Evolutionary conservation across 2,113 vertebrate species (phyloP), one percentile per base, ranked within the genome.

Genomic region (Orcinus orca): DNA sequence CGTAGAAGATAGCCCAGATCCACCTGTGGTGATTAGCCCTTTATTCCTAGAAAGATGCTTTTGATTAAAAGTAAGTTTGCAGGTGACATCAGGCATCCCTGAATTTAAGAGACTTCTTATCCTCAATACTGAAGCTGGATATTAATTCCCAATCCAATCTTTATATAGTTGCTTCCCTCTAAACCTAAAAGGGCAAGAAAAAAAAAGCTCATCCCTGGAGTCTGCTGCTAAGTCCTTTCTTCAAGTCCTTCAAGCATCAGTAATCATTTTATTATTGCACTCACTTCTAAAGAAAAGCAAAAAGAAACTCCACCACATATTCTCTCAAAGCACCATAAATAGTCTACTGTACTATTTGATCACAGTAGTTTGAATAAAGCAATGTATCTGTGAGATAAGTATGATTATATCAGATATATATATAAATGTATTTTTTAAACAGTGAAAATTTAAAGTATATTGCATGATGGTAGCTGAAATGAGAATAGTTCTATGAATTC

Each of bases 1-100:
- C 6, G 1, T 68, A 67, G 41, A 97, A 87, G 47, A 55, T n/a
- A 26, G 1, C 50, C 8, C n/a, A 80, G 17, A 3, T 87, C 13
- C 1, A 41, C 12, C 0, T 73, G 63, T 15, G 21, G 67, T 26
- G 41, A 85, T 62, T 88, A 86, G 15, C 18, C 14, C 65, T 83
- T 55, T 73, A 73, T 89, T 71, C 76, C 81, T 85, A 88, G 25
- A 95, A 67, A 73, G 29, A 83, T 53, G 21, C 0, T 84, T 95
- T 95, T 84, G 36, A 83, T 89, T 84, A 90, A 67, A 89, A 93
- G 26, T 55, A 85, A 81, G 36, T 96, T 93, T 58, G 81, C 23
- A 71, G 3, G 23, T 74, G 26, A 77, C 18, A 47, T 77, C 25
- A 92, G 14, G 15, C 55, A 77, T 58, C n/a, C n/a, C 41, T 87